Evolutionary conservation across 35 echinoderm and acorn worm genomes (phyloP).

Genomic region (Diadema setosum): DNA sequence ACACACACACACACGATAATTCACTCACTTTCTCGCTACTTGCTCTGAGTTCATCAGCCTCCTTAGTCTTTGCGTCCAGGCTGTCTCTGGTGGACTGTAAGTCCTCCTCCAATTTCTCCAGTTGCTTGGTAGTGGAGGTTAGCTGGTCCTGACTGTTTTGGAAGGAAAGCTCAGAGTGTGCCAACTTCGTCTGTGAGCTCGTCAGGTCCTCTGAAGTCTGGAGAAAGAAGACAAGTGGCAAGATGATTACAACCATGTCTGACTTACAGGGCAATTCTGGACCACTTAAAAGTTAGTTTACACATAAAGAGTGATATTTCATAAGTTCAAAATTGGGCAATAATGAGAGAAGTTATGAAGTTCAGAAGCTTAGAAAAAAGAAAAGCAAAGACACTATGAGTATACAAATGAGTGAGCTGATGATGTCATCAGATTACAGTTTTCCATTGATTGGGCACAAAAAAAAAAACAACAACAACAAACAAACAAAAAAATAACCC

Average conservation of each 20-base stretch:
- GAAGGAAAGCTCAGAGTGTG: background rate
- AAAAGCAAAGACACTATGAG: too few species aligned
- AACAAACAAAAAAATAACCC: too few species aligned
- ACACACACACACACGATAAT: too few species aligned
- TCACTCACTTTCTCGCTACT: slow-evolving; percentile 19
- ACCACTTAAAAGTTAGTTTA: too few species aligned
- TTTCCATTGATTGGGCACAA: too few species aligned
- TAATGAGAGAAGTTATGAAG: too few species aligned
- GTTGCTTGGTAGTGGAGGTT: background rate
- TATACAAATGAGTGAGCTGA: too few species aligned
- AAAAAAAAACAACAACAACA: too few species aligned
- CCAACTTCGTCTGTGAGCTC: background rate
- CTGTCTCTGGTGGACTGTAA: background rate
- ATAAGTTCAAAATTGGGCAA: too few species aligned
- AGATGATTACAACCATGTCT: background rate
- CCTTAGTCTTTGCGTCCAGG: background rate
- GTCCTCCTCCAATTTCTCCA: slow-evolving; percentile 8
- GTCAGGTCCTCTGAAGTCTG: slow-evolving; percentile 19
- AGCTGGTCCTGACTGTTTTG: slow-evolving; percentile 17
- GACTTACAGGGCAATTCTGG: background rate
- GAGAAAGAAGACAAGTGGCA: background rate
- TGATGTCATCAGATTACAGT: too few species aligned
- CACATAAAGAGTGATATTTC: too few species aligned
- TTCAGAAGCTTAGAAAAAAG: too few species aligned
- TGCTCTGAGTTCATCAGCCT: background rate